Percentiles rank a stretch among this genome's conserved stretches.
These are phyloP conservation scores for Scomber scombrus DNA, from an alignment of 2,113 vertebrate genomes.

Conservation along the genomic window DNA sequence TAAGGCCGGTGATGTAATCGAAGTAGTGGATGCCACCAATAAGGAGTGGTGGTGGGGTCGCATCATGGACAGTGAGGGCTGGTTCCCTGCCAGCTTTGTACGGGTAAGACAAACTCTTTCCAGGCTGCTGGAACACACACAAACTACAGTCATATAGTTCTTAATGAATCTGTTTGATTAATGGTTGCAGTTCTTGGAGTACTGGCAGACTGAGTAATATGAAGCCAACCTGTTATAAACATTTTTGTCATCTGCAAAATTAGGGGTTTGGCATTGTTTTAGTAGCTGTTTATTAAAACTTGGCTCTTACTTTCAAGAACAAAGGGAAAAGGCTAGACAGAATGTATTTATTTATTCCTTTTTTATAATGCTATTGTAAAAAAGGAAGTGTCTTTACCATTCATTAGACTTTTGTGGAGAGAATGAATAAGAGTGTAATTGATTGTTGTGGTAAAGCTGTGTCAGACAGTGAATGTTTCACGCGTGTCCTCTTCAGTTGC, in stretches of 20 bases:
- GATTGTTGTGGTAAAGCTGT: not conserved
- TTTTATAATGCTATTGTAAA: not conserved
- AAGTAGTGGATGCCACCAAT: slow-evolving; percentile 97
- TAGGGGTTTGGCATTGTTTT: not conserved
- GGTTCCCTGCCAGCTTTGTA: slow-evolving; percentile 98
- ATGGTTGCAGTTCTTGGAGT: not conserved
- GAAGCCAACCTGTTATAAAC: not conserved
- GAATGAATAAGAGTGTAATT: not conserved
- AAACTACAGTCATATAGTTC: not conserved
- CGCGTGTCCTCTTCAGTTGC: slow-evolving; percentile 83
- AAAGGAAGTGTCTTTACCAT: not conserved
- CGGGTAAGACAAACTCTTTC: slow-evolving; percentile 85
- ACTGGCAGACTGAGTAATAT: not conserved
- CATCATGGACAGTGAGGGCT: slow-evolving; percentile 93
- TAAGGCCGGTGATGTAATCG: slow-evolving; percentile 95
- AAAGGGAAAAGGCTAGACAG: no score
- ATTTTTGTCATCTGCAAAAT: not conserved
- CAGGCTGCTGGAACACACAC: not conserved
- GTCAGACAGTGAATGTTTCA: not conserved
- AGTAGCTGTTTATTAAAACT: no score
- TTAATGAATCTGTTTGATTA: not conserved
- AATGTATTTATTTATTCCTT: no score
- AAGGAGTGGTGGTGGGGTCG: slow-evolving; percentile 99
- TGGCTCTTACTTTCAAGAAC: no score
- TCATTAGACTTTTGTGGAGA: not conserved